Evolutionary conservation across 2,888 invertebrate species (phyloP), one percentile per base, ranked within the genome.

Genomic region (Abrostola tripartita): DNA sequence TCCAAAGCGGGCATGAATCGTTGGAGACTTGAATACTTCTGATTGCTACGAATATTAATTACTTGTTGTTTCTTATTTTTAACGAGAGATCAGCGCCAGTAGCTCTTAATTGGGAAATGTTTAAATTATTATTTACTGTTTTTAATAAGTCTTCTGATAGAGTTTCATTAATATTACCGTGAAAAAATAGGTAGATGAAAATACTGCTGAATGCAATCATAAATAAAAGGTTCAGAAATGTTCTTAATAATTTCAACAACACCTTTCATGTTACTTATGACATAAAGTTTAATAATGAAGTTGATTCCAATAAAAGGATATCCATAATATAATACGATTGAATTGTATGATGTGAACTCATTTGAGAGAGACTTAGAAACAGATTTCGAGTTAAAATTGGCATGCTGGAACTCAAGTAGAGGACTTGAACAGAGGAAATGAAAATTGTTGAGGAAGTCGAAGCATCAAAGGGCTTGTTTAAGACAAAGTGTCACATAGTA

Each of bases 391-490:
- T 87, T 86, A 83, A 86, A 88, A 88, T 88, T 87, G 85, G 84
- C 84, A 85, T 83, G 81, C 84, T 84, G 74, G 61, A 80, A 82
- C 72, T 82, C 72, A 71, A 68, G 78, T 77, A 79, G 82, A 82
- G 81, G 87, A 88, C 88, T 90, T 89, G 81, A 79, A 82, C 79
- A 65, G 83, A 85, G 88, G 86, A 90, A 90, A 91, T 91, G 88
- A 89, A 91, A 91, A 91, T 91, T 91, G 90, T 91, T 91, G 77
- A 81, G 87, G 85, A 89, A 91, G 88, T 90, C 84, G 80, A 76
- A 82, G 82, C 85, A 78, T 88, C 88, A 89, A 88, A 90, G 87
- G 85, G 82, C 79, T 85, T 84, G 81, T 81, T 85, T 82, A 82
- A 84, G 83, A 83, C 85, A 87, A 83, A 88, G 84, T 86, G 87